phyloP scores from a whole-genome alignment of 2,888 invertebrate species.

The Agriopis leucophaearia region DNA sequence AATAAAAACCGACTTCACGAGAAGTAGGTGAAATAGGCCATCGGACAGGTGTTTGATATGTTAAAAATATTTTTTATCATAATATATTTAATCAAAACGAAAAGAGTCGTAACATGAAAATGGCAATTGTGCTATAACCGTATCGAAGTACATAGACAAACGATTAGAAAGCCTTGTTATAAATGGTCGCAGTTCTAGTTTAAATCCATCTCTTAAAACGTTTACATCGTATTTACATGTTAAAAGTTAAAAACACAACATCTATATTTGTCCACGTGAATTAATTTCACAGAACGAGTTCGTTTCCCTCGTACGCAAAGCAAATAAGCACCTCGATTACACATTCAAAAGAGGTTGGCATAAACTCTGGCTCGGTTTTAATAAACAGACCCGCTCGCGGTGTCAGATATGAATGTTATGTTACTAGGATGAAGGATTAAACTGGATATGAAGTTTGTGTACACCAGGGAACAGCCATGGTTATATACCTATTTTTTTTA shows the following conservation, averaged over 20 bases:
- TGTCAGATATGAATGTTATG: constrained; percentile 74
- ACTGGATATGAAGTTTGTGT: too few species aligned
- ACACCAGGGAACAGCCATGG: too few species aligned
- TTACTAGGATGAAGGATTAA: constrained; percentile 53
- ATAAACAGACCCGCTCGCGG: constrained; percentile 64
- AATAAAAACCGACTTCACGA: too few species aligned
- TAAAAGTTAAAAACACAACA: constrained; percentile 50
- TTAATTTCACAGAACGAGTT: constrained; percentile 53
- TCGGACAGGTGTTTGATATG: too few species aligned
- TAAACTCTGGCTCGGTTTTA: constrained; percentile 60
- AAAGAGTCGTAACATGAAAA: too few species aligned
- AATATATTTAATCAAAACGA: too few species aligned
- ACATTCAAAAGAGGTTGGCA: constrained; percentile 62
- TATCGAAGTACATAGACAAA: not conserved
- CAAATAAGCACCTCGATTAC: constrained; percentile 69
- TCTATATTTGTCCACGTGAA: constrained; percentile 49
- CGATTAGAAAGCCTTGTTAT: not conserved
- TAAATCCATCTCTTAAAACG: constrained; percentile 29
- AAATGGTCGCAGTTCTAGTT: constrained; percentile 5
- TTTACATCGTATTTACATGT: constrained; percentile 41
- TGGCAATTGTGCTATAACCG: not conserved
- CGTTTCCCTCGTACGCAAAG: constrained; percentile 50
- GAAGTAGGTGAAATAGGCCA: too few species aligned
- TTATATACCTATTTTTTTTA: too few species aligned
- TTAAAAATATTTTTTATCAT: too few species aligned